Conservation (phyloP, 2,888 invertebrate genomes). For the Heteromyza rotundicornis region DNA sequence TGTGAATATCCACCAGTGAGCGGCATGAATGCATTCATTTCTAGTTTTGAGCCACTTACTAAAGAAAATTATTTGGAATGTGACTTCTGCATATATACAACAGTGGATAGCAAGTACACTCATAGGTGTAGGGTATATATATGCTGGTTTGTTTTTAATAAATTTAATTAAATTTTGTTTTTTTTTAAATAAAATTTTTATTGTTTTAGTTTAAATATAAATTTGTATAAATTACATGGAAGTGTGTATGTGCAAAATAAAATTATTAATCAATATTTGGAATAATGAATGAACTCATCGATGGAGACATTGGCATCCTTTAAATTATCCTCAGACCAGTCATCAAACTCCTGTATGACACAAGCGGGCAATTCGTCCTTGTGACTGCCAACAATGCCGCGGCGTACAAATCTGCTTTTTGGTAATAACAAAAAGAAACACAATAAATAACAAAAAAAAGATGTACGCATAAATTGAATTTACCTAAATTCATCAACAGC, state of each 20-base stretch:
- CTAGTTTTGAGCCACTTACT: no score
- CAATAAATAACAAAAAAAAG: no score
- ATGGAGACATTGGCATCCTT: slow-evolving; percentile 42
- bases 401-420: slow-evolving; percentile 51
- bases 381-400: slow-evolving; percentile 58
- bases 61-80: no score
- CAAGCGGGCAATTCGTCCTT: slow-evolving; percentile 51
- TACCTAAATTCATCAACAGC: slow-evolving; percentile 55
- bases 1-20: no score
- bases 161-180: neutral
- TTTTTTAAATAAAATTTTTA: neutral
- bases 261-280: slow-evolving; percentile 39
- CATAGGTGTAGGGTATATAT: no score
- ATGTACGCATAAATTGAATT: slow-evolving; percentile 21
- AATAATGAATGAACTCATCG: slow-evolving; percentile 50
- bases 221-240: slow-evolving; percentile 24
- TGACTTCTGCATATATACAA: no score
- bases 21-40: no score
- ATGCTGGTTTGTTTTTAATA: no score
- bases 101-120: no score
- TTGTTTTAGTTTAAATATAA: neutral
- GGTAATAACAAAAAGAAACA: no score
- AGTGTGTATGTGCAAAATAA: neutral
- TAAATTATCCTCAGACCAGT: slow-evolving; percentile 52
- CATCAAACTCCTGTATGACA: slow-evolving; percentile 53